Evolutionary conservation across 1,140 invertebrate species (phyloP).

Genomic region (Zaprionus tsacasi): DNA sequence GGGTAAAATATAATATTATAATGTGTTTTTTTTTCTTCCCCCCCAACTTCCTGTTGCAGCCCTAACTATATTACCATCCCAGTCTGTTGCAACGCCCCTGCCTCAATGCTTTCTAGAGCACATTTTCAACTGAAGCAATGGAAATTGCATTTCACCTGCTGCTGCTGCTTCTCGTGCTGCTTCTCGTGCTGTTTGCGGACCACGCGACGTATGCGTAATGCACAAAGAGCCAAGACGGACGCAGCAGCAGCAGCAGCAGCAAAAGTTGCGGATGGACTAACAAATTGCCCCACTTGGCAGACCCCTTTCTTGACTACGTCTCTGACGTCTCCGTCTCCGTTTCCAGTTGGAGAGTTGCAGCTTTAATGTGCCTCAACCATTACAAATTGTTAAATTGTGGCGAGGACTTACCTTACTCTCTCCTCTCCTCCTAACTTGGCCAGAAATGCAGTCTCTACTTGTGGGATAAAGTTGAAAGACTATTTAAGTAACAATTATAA

Average conservation of each 20-base stretch:
- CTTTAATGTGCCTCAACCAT: constrained; percentile 43
- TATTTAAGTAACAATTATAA: no score
- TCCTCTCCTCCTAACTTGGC: neutral
- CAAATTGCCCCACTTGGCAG: constrained; percentile 33
- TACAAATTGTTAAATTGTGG: constrained; percentile 47
- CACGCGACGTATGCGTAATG: constrained; percentile 52
- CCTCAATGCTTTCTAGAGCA: neutral
- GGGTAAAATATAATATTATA: neutral
- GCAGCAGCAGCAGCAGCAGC: constrained; percentile 1
- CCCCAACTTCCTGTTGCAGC: neutral
- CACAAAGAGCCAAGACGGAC: constrained; percentile 1
- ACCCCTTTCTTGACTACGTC: neutral
- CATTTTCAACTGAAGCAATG: constrained; percentile 3
- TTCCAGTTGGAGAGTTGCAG: neutral
- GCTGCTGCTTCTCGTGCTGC: no score
- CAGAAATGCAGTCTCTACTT: neutral
- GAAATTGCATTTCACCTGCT: constrained; percentile 37
- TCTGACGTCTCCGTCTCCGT: neutral
- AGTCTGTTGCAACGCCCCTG: neutral
- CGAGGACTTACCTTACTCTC: constrained; percentile 5
- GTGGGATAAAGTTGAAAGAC: neutral
- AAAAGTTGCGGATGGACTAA: constrained; percentile 36
- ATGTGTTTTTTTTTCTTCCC: neutral
- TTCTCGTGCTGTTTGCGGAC: neutral
- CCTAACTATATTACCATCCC: neutral